These are phyloP conservation scores for Crematogaster levior DNA, from an alignment of 2,888 invertebrate species.

Conservation along the genomic window DNA sequence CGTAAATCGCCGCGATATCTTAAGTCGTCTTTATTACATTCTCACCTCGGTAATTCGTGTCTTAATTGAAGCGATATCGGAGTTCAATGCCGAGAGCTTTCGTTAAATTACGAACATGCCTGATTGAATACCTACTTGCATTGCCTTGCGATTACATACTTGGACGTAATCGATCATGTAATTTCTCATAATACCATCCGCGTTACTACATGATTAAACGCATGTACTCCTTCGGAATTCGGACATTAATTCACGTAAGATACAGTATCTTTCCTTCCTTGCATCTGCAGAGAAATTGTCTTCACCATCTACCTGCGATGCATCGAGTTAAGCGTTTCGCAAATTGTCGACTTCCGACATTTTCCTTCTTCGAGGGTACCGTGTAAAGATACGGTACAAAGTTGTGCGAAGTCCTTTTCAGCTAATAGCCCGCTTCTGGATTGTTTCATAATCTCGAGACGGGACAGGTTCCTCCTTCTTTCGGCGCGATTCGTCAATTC, in stretches of 20 bases:
- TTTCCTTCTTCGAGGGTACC: slow-evolving; percentile 19
- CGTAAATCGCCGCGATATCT: slow-evolving; percentile 28
- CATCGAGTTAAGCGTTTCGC: slow-evolving; percentile 13
- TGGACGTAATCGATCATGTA: slow-evolving; percentile 13
- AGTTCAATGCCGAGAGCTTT: not conserved
- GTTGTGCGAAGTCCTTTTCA: slow-evolving; percentile 40
- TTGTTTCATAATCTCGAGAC: slow-evolving; percentile 40
- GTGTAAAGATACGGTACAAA: not conserved
- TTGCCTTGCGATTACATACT: not conserved
- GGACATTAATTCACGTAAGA: not conserved
- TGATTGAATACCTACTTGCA: not conserved
- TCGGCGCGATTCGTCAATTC: slow-evolving; percentile 52
- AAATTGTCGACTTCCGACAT: slow-evolving; percentile 47
- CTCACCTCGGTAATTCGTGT: slow-evolving; percentile 16
- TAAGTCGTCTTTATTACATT: slow-evolving; percentile 19
- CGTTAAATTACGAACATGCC: slow-evolving; percentile 14
- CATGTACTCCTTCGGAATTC: not conserved
- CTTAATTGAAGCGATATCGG: slow-evolving; percentile 28
- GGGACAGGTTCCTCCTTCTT: slow-evolving; percentile 39
- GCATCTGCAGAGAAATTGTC: not conserved
- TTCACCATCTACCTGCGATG: slow-evolving; percentile 18
- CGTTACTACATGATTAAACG: not conserved
- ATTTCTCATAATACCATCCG: not conserved
- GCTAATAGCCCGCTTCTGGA: slow-evolving; percentile 42
- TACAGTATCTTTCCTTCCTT: not conserved